Conservation (phyloP, 2,888 invertebrate genomes). For the Meiosimyza decipiens region DNA sequence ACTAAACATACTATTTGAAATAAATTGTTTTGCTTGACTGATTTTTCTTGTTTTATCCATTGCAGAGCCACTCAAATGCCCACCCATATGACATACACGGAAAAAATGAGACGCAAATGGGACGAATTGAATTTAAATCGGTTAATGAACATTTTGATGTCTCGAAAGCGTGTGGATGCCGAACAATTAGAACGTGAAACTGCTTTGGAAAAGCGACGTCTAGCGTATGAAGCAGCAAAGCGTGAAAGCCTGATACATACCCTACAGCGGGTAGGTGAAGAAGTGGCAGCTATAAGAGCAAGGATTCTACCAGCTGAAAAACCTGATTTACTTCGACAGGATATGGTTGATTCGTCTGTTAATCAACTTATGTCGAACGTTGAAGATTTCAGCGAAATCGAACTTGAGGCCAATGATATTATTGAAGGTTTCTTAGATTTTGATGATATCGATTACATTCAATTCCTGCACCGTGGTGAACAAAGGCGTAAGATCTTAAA, state of each 20-base stretch:
- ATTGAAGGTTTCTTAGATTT: constrained; percentile 50
- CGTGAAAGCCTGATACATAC: constrained; percentile 56
- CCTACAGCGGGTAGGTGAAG: constrained; percentile 55
- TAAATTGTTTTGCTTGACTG: neutral
- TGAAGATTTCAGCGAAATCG: constrained; percentile 49
- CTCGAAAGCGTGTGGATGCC: constrained; percentile 63
- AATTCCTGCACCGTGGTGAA: constrained; percentile 60
- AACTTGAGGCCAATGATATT: constrained; percentile 47
- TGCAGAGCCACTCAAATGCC: constrained; percentile 37
- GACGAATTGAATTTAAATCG: constrained; percentile 74
- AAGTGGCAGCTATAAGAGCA: constrained; percentile 59
- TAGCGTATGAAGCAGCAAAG: constrained; percentile 67
- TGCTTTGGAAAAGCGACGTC: constrained; percentile 75
- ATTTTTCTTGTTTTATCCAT: neutral
- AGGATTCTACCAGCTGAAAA: constrained; percentile 67
- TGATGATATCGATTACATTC: constrained; percentile 55
- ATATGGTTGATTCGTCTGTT: constrained; percentile 56
- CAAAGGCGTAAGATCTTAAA: constrained; percentile 59
- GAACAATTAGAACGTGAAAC: constrained; percentile 70
- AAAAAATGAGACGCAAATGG: constrained; percentile 68
- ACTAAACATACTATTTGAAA: too few relatives aligned
- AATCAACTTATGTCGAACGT: constrained; percentile 48
- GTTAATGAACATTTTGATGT: constrained; percentile 68
- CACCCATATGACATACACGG: constrained; percentile 49
- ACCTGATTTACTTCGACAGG: constrained; percentile 61